A percentile compares a stretch with the other conserved stretches of the same genome.
Evolutionary conservation across 53 echinoderm and acorn worm genomes (phyloP).

Genomic region (Pentamera pediparva): DNA sequence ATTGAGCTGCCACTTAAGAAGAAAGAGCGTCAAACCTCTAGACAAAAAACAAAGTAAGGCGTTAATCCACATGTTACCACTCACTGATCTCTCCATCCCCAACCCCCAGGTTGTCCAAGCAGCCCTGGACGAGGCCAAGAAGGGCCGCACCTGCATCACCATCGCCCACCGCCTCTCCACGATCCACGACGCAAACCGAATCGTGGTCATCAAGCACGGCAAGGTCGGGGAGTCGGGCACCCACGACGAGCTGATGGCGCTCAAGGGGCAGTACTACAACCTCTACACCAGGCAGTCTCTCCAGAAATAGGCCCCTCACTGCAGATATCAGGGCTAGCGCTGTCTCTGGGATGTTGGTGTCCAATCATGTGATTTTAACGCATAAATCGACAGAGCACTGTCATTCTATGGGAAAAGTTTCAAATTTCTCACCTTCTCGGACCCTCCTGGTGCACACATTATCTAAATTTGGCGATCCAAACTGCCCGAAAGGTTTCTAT

Average conservation of each 20-base stretch:
- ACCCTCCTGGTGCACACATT: too few relatives aligned
- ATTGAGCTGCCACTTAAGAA: too few relatives aligned
- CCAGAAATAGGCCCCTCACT: slow-evolving; percentile 16
- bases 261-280: slow-evolving; percentile 65
- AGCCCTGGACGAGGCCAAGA: slow-evolving; percentile 77
- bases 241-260: slow-evolving; percentile 78
- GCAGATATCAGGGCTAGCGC: too few relatives aligned
- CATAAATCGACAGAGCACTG: too few relatives aligned
- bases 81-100: background rate
- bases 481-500: too few relatives aligned
- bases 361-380: too few relatives aligned
- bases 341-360: too few relatives aligned
- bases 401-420: too few relatives aligned
- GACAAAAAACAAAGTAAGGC: too few relatives aligned
- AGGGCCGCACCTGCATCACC: slow-evolving; percentile 95
- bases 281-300: slow-evolving; percentile 65
- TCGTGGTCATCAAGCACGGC: slow-evolving; percentile 88
- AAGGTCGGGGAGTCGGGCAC: slow-evolving; percentile 72
- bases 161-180: slow-evolving; percentile 96
- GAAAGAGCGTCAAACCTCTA: too few relatives aligned
- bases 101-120: slow-evolving; percentile 60
- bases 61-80: background rate
- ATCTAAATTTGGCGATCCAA: too few relatives aligned
- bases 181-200: slow-evolving; percentile 89
- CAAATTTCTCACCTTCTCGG: too few relatives aligned